These are phyloP conservation scores for Andricus curvator DNA, from an alignment of 2,888 invertebrate genomes.

Conservation along the genomic window DNA sequence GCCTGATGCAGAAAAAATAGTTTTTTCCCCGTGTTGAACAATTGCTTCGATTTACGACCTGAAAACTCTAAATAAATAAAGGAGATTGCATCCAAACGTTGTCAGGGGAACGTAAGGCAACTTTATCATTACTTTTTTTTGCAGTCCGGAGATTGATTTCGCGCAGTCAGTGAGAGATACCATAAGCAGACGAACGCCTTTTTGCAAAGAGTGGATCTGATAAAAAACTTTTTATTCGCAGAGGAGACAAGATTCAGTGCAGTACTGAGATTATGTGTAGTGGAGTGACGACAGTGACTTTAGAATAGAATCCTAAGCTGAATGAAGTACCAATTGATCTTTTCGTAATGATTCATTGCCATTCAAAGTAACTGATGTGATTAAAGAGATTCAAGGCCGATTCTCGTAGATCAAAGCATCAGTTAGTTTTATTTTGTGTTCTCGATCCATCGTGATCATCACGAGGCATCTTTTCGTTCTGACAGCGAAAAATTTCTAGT, in stretches of 20 bases:
- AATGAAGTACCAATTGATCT: constrained; percentile 41
- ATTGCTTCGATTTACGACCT: not conserved
- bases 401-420: constrained; percentile 30
- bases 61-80: constrained; percentile 32
- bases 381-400: constrained; percentile 41
- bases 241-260: constrained; percentile 1
- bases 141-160: constrained; percentile 28
- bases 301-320: constrained; percentile 34
- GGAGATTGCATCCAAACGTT: constrained; percentile 14
- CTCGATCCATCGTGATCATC: constrained; percentile 14
- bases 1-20: not conserved
- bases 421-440: constrained; percentile 26
- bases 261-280: constrained; percentile 1
- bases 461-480: not conserved
- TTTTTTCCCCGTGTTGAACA: not conserved
- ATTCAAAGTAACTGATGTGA: constrained; percentile 40
- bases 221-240: constrained; percentile 19
- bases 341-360: constrained; percentile 41
- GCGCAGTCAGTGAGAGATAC: constrained; percentile 39
- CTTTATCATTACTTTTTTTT: constrained; percentile 36
- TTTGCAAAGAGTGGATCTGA: constrained; percentile 22
- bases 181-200: constrained; percentile 32
- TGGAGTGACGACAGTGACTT: constrained; percentile 25
- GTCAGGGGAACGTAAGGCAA: constrained; percentile 17
- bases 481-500: not conserved